Percentiles rank a stretch among this genome's conserved stretches.
Evolutionary conservation across 2,113 vertebrate species (phyloP).

Genomic region (Plectropomus leopardus): DNA sequence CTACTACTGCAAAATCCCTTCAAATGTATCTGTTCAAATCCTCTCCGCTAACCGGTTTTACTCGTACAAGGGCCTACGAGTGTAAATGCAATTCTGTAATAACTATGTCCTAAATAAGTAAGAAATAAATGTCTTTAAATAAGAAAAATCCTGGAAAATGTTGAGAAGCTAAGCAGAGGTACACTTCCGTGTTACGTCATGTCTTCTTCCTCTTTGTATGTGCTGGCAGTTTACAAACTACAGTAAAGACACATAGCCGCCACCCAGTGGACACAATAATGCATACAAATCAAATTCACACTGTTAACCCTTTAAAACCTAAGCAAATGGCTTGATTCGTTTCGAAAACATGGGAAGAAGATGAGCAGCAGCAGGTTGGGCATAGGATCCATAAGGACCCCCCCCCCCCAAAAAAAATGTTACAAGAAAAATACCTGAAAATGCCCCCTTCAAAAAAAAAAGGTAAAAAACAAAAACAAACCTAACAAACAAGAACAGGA

Average conservation of each 20-base stretch:
- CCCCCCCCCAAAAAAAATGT: no score
- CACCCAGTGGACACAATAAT: slow-evolving; percentile 17
- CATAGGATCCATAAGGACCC: no score
- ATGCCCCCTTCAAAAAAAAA: no score
- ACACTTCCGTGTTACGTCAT: slow-evolving; percentile 41
- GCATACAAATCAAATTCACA: no score
- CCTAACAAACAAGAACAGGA: no score
- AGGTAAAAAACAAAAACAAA: no score
- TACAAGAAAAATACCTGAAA: no score
- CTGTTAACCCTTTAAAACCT: no score
- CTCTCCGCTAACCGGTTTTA: not conserved
- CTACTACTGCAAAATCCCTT: not conserved
- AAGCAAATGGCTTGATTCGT: no score
- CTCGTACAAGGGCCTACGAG: not conserved
- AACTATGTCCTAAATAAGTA: no score
- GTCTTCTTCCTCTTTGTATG: slow-evolving; percentile 19
- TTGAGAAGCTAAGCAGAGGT: not conserved
- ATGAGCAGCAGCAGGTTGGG: no score
- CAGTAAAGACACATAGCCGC: not conserved
- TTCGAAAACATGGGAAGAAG: no score
- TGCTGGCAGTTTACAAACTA: not conserved
- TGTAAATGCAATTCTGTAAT: not conserved
- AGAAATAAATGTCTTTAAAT: not conserved
- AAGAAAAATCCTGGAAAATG: not conserved
- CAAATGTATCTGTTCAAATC: not conserved